phyloP scores from a whole-genome alignment of 2,113 vertebrate species.

The Vidua chalybeata region DNA sequence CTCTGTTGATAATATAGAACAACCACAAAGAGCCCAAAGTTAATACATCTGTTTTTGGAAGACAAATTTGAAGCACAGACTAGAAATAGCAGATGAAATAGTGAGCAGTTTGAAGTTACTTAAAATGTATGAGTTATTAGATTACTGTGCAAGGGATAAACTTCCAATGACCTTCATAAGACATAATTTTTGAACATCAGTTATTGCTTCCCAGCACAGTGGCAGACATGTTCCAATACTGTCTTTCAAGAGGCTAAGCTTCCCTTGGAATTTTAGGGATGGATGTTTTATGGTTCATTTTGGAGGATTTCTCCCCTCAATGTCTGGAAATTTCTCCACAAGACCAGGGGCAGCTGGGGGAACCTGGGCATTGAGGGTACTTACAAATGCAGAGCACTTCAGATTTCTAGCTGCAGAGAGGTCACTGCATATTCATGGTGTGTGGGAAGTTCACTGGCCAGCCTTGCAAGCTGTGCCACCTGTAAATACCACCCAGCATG shows the following conservation, averaged over 20 bases:
- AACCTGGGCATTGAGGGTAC: neutral
- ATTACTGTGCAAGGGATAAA: neutral
- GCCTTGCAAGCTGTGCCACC: neutral
- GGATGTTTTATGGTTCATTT: neutral
- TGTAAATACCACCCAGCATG: neutral
- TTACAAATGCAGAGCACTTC: neutral
- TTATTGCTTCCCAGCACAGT: neutral
- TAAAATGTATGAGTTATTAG: neutral
- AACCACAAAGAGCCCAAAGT: neutral
- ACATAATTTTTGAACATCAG: neutral
- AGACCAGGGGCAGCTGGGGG: neutral
- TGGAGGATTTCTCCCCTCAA: neutral
- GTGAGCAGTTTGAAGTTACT: neutral
- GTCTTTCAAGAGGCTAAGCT: neutral
- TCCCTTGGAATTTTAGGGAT: neutral
- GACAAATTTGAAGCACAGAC: neutral
- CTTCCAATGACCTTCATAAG: neutral
- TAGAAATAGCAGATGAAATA: neutral
- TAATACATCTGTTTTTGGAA: neutral
- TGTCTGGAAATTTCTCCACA: neutral
- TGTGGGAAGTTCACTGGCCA: neutral
- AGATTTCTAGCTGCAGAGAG: neutral
- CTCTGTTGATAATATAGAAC: neutral
- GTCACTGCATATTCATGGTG: neutral
- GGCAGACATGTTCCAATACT: neutral